Conservation (phyloP, 2,113 vertebrate genomes). For the Sterrhoptilus dennistouni region DNA sequence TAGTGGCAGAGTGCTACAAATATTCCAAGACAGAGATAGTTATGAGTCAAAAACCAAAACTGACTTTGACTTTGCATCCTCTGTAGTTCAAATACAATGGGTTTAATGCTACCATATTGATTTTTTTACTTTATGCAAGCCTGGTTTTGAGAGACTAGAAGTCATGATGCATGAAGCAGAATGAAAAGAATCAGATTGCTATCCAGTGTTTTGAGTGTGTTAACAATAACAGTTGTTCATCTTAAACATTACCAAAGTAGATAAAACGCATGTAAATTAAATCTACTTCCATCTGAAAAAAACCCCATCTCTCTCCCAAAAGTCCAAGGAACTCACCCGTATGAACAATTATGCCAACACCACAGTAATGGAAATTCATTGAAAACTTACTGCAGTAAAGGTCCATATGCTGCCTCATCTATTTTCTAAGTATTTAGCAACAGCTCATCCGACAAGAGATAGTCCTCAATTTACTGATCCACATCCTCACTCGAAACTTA, state of each 20-base stretch:
- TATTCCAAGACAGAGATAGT: neutral
- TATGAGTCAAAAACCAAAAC: rapidly evolving
- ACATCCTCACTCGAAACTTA: conserved; percentile 67
- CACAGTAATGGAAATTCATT: neutral
- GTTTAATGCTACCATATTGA: neutral
- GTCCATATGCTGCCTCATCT: neutral
- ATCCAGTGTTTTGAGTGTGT: neutral
- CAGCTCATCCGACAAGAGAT: neutral
- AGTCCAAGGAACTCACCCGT: neutral
- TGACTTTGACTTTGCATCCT: neutral
- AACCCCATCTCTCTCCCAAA: neutral
- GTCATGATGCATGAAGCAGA: neutral
- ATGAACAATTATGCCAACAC: neutral
- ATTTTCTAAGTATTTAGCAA: neutral
- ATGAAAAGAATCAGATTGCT: neutral
- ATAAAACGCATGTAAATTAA: neutral
- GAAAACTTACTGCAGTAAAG: neutral
- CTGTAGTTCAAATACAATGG: neutral
- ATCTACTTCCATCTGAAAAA: neutral
- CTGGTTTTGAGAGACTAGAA: neutral
- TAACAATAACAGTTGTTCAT: neutral
- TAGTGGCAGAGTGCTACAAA: neutral
- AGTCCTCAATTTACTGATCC: neutral
- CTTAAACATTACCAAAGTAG: neutral
- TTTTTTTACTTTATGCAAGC: neutral